Evolutionary conservation across 2,888 invertebrate genomes (phyloP), one percentile per base, ranked within the genome.

Genomic region (Temnothorax ravouxi): DNA sequence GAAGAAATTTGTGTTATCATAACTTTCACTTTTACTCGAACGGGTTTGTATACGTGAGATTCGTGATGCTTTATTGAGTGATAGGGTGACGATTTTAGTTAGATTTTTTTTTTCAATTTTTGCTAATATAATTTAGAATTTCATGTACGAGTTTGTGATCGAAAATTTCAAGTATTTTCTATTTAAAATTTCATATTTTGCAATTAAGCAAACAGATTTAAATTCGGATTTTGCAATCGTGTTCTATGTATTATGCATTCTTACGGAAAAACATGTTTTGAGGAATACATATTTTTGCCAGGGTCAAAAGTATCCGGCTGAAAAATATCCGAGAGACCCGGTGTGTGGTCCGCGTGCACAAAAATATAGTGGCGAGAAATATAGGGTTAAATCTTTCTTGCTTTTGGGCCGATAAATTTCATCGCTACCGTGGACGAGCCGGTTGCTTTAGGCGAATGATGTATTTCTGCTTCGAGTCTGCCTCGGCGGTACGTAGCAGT

Each of bases 11-110:
- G 38, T 29, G 47, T 59, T 79, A 74, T 80, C 74, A 34, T 69
- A 79, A 79, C 79, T 79, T 79, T 79, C 79, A 79, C 72, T 59
- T 66, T 59, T 66, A 56, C 25, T 69, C 34, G 29, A 69, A 77
- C 69, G 34, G n/a, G 47, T 67, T 67, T 11, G 29, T 3, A 13
- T 38, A 52, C 44, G 34, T 9, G 50, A 34, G 61, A 75, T 64
- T 44, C 9, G 21, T n/a, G 54, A 44, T 41, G 29, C 4, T 29
- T 41, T 18, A 8, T 52, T 41, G 18, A 56, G 8, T 15, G 21
- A 56, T 34, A 34, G 25, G 1, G 15, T 15, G 34, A 29, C 61
- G 34, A 66, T 15, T 21, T 62, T 5, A n/a, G 25, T 15, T 41
- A 44, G 15, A 34, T 21, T 62, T 50, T 38, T 15, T 50, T 50